phyloP scores from a whole-genome alignment of 2,888 invertebrate species.

The Eupithecia centaureata region DNA sequence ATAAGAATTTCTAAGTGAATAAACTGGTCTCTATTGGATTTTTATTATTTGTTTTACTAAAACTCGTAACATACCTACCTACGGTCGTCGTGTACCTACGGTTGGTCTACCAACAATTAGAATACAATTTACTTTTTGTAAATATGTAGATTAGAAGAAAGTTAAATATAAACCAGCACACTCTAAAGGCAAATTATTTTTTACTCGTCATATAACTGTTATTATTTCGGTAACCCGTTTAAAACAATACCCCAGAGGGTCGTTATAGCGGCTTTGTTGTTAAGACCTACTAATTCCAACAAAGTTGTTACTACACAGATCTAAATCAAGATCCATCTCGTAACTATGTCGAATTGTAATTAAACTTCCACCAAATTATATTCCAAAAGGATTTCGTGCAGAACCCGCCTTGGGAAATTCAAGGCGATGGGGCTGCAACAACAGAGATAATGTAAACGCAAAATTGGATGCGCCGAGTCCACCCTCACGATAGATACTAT shows the following conservation, averaged over 20 bases:
- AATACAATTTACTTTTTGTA: not conserved
- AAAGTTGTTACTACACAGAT: constrained; percentile 17
- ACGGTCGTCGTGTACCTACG: too few relatives aligned
- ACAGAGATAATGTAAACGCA: constrained; percentile 65
- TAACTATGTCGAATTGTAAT: constrained; percentile 40
- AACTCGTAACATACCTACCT: not conserved
- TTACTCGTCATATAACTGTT: not conserved
- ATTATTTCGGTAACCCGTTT: not conserved
- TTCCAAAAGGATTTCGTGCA: constrained; percentile 53
- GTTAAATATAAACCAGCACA: not conserved
- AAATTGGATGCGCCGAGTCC: constrained; percentile 63
- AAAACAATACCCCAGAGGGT: not conserved
- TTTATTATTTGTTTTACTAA: constrained; percentile 64
- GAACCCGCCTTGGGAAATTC: constrained; percentile 58
- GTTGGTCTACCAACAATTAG: not conserved
- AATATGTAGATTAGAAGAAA: too few relatives aligned
- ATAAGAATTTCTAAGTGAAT: constrained; percentile 81
- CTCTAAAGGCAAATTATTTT: not conserved
- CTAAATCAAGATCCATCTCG: constrained; percentile 28
- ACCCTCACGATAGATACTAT: constrained; percentile 47
- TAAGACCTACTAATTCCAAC: constrained; percentile 11
- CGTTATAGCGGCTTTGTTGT: constrained; percentile 1
- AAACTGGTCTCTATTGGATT: constrained; percentile 80
- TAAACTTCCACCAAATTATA: constrained; percentile 51
- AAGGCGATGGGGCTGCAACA: constrained; percentile 62